These are phyloP conservation scores for Syngnathus typhle DNA, from an alignment of 2,113 vertebrate genomes.

Conservation along the genomic window DNA sequence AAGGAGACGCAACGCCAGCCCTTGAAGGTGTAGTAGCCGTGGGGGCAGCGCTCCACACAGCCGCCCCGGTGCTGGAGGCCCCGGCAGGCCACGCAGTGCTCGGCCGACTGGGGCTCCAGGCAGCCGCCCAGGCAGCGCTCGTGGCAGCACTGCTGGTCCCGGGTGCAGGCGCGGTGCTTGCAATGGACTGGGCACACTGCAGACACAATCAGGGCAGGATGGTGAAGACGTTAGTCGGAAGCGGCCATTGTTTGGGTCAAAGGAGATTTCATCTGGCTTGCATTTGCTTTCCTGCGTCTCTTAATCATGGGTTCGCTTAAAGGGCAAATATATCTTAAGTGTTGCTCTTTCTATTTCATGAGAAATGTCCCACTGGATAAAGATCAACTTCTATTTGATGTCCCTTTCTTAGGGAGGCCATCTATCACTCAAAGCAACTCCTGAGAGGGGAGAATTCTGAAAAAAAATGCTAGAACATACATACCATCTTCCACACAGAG, in stretches of 20 bases:
- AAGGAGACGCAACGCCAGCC: slow-evolving; percentile 91
- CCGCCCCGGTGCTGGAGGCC: slow-evolving; percentile 73
- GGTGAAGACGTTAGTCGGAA: neutral
- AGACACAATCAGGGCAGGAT: neutral
- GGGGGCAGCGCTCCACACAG: slow-evolving; percentile 82
- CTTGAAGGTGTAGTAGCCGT: slow-evolving; percentile 76
- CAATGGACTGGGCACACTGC: slow-evolving; percentile 83
- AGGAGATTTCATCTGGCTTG: neutral
- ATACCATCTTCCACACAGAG: neutral
- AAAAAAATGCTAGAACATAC: neutral
- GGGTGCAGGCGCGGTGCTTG: slow-evolving; percentile 83
- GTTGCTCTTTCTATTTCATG: neutral
- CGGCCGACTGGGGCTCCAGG: slow-evolving; percentile 66
- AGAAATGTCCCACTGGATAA: neutral
- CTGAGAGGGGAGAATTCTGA: neutral
- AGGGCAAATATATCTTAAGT: neutral
- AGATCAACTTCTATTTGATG: neutral
- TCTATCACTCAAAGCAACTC: neutral
- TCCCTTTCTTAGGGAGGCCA: neutral
- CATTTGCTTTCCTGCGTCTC: neutral
- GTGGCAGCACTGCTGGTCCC: slow-evolving; percentile 83
- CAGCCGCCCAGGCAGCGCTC: slow-evolving; percentile 88
- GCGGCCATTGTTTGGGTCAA: neutral
- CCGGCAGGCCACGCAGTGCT: slow-evolving; percentile 83
- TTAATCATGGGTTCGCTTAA: neutral